Conservation (phyloP, 2,797 vertebrate genomes). For the Cyclura pinguis region DNA sequence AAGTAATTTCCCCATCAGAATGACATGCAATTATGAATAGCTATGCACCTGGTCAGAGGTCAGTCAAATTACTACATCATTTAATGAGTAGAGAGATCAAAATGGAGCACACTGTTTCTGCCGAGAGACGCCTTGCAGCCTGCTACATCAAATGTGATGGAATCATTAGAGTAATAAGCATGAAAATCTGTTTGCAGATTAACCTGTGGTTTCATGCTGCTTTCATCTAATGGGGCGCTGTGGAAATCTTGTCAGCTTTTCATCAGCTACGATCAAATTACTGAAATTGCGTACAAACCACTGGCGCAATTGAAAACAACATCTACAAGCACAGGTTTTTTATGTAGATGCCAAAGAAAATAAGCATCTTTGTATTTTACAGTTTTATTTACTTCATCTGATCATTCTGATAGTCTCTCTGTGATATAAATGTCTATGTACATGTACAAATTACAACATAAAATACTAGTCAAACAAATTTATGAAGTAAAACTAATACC, state of each 20-base stretch:
- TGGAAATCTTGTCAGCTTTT: slow-evolving; percentile 88
- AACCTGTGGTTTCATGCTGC: slow-evolving; percentile 86
- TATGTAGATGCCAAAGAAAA: slow-evolving; percentile 81
- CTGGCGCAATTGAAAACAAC: slow-evolving; percentile 85
- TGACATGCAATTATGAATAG: slow-evolving; percentile 95
- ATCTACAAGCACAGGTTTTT: slow-evolving; percentile 74
- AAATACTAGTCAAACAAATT: slow-evolving; percentile 57
- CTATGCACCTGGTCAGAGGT: slow-evolving; percentile 92
- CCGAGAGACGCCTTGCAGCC: slow-evolving; percentile 85
- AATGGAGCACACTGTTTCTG: slow-evolving; percentile 85
- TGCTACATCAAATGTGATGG: slow-evolving; percentile 93
- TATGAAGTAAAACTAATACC: slow-evolving; percentile 49
- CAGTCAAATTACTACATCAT: slow-evolving; percentile 97
- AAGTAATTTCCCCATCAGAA: slow-evolving; percentile 88
- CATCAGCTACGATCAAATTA: slow-evolving; percentile 89
- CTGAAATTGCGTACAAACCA: slow-evolving; percentile 84
- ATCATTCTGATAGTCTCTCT: slow-evolving; percentile 60
- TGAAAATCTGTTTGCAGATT: slow-evolving; percentile 98
- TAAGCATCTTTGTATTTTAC: slow-evolving; percentile 76
- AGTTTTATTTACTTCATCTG: slow-evolving; percentile 70
- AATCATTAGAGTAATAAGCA: slow-evolving; percentile 99
- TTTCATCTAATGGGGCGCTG: slow-evolving; percentile 90
- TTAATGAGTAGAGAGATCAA: slow-evolving; percentile 91
- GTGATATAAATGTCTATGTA: slow-evolving; percentile 46
- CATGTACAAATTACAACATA: slow-evolving; percentile 38